Conservation (phyloP, 1,140 invertebrate species). For the Holcopasites calliopsidis region DNA sequence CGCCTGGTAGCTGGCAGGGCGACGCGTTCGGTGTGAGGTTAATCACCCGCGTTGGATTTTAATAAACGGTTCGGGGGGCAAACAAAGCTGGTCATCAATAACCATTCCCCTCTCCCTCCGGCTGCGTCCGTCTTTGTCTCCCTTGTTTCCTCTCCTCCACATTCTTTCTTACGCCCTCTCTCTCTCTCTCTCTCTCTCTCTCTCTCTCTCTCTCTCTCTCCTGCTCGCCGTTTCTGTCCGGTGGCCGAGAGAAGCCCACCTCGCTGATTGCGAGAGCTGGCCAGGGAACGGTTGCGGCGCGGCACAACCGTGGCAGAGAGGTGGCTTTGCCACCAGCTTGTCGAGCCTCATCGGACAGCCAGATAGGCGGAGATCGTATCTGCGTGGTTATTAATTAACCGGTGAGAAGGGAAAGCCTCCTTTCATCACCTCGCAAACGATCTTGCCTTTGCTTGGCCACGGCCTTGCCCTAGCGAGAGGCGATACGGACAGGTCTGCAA, state of each 20-base stretch:
- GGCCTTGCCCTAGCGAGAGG: slow-evolving; percentile 41
- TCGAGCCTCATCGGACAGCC: slow-evolving; percentile 66
- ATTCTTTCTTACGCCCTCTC: not conserved
- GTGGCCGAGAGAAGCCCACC: slow-evolving; percentile 50
- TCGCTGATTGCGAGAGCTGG: slow-evolving; percentile 49
- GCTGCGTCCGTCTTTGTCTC: slow-evolving; percentile 12
- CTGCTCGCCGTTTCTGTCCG: not conserved
- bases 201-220: not conserved
- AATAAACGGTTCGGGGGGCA: slow-evolving; percentile 77
- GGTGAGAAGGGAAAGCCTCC: slow-evolving; percentile 76
- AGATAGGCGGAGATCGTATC: slow-evolving; percentile 79
- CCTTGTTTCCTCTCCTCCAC: too few relatives aligned
- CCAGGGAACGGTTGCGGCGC: slow-evolving; percentile 37
- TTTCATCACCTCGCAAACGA: slow-evolving; percentile 77
- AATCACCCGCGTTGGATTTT: slow-evolving; percentile 76
- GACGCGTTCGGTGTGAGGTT: slow-evolving; percentile 68
- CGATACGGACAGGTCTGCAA: not conserved
- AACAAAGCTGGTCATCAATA: slow-evolving; percentile 77
- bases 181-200: not conserved
- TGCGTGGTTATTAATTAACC: slow-evolving; percentile 79
- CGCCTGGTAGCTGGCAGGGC: slow-evolving; percentile 66
- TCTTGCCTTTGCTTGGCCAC: slow-evolving; percentile 55
- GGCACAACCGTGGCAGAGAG: slow-evolving; percentile 50
- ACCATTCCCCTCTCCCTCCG: slow-evolving; percentile 55
- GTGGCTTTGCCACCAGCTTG: slow-evolving; percentile 71